Percentiles rank a stretch among this genome's conserved stretches.
Conservation (phyloP, 2,797 vertebrate species). For the Melanogrammus aeglefinus region DNA sequence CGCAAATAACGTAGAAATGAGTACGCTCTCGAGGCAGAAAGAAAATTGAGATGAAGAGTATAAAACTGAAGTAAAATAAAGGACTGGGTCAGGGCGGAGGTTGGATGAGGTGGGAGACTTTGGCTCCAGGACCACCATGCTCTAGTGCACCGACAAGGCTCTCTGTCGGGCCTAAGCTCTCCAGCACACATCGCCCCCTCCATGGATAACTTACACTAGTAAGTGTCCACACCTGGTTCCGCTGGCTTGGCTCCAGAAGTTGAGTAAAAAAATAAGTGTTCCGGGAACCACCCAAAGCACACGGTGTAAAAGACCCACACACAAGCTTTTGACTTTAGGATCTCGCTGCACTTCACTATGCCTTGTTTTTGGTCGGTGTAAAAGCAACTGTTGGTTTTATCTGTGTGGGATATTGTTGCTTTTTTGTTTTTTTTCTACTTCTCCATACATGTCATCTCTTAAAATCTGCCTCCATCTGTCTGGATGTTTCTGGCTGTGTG, state of each 20-base stretch:
- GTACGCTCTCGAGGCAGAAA: no score
- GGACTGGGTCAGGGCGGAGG: conserved; percentile 16
- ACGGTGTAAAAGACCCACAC: background rate
- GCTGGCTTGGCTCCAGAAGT: conserved; percentile 33
- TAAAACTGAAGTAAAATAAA: background rate
- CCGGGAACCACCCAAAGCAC: background rate
- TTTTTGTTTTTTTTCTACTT: conserved; percentile 16
- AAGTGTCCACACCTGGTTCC: conserved; percentile 49
- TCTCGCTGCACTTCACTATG: conserved; percentile 5
- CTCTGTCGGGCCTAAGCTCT: conserved; percentile 32
- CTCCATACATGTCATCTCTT: conserved; percentile 57
- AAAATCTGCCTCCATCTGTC: conserved; percentile 45
- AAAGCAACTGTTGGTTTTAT: conserved; percentile 11
- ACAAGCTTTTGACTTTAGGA: background rate
- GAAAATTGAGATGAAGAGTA: background rate
- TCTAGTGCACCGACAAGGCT: conserved; percentile 37
- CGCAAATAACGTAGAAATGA: background rate
- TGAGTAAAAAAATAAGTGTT: conserved; percentile 13
- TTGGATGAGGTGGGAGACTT: background rate
- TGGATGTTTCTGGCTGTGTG: background rate
- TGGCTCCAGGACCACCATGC: conserved; percentile 31
- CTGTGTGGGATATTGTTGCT: background rate
- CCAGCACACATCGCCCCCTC: conserved; percentile 28
- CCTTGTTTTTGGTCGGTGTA: conserved; percentile 35
- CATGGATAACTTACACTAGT: conserved; percentile 39